Conservation (phyloP, 1,140 invertebrate species). For the Drosophila eugracilis region DNA sequence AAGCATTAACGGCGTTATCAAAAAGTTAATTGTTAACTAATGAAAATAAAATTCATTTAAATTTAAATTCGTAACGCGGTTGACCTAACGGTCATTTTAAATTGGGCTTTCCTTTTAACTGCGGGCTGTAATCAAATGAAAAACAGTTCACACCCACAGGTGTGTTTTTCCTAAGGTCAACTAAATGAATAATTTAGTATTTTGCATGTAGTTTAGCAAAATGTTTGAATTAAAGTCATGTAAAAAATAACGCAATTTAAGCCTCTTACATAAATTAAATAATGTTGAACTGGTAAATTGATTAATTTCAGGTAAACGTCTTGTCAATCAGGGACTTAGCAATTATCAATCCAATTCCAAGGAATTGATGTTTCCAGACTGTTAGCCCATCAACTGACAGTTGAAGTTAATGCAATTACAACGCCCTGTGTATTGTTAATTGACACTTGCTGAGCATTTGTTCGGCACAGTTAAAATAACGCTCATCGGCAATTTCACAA, state of each 20-base stretch:
- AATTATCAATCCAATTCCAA: too few relatives aligned
- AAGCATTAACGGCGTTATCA: not conserved
- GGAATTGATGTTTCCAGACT: too few relatives aligned
- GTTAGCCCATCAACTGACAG: not conserved
- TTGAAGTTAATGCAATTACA: not conserved
- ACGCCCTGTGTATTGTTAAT: not conserved
- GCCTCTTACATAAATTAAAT: not conserved
- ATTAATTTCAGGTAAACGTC: not conserved
- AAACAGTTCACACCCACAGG: not conserved
- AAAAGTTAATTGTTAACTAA: slow-evolving; percentile 1
- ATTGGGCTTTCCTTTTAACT: not conserved
- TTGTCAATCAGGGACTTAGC: not conserved
- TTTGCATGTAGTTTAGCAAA: slow-evolving; percentile 1
- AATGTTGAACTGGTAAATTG: not conserved
- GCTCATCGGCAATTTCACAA: slow-evolving; percentile 40
- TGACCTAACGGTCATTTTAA: not conserved
- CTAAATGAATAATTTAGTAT: not conserved
- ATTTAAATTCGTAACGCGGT: not conserved
- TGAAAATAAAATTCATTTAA: not conserved
- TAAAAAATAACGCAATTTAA: not conserved
- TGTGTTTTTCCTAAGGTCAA: not conserved
- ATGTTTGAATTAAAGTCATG: not conserved
- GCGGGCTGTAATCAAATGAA: not conserved
- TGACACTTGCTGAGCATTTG: not conserved
- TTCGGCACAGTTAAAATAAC: slow-evolving; percentile 10